Conservation (phyloP, 1,140 invertebrate genomes). For the Drosophila parvula region DNA sequence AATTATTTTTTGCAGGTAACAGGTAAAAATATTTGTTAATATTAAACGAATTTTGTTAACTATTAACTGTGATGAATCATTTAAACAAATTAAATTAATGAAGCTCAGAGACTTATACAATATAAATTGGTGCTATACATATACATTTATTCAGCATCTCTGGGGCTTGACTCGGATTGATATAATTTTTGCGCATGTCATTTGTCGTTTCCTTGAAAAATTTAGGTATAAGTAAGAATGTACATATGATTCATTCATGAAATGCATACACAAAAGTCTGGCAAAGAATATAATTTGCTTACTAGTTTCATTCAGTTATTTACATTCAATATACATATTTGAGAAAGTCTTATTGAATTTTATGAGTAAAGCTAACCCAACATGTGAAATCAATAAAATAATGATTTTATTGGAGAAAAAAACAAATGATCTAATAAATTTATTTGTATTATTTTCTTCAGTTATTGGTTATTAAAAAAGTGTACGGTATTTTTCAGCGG, state of each 20-base stretch:
- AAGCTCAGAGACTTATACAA: not conserved
- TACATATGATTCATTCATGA: conserved; percentile 23
- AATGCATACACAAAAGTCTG: conserved; percentile 16
- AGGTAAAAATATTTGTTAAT: not conserved
- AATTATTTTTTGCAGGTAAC: conserved; percentile 6
- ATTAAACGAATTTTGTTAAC: not conserved
- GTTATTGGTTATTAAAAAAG: conserved; percentile 18
- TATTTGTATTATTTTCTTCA: conserved; percentile 1
- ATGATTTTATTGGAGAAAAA: not conserved
- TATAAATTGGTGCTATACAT: not conserved
- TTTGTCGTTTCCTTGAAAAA: not conserved
- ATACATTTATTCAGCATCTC: not conserved
- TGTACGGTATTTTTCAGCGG: conserved; percentile 22
- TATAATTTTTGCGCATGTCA: conserved; percentile 23
- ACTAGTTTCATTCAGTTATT: not conserved
- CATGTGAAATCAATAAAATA: not conserved
- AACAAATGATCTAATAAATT: not conserved
- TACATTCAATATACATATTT: not conserved
- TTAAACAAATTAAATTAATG: not conserved
- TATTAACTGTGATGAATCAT: not conserved
- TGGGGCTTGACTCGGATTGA: conserved; percentile 1
- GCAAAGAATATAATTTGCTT: not conserved
- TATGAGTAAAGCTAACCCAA: not conserved
- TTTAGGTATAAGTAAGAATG: conserved; percentile 1
- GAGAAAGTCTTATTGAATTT: not conserved